phyloP scores from a whole-genome alignment of 2,888 invertebrate species.

The Troglohyphantes excavatus region DNA sequence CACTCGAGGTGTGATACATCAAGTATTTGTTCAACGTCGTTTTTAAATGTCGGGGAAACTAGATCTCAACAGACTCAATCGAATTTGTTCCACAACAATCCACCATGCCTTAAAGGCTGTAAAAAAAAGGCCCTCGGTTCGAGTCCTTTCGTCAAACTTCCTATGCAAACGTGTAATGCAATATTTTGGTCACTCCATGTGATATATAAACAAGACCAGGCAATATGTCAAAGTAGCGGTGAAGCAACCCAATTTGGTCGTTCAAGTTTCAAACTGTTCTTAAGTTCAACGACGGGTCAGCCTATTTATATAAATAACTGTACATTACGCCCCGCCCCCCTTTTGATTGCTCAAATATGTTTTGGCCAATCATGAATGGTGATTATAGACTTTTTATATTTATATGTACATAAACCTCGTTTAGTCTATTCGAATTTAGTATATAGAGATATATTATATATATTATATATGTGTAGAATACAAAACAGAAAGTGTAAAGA shows the following conservation, averaged over 20 bases:
- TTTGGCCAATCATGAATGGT: slow-evolving; percentile 68
- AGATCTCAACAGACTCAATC: slow-evolving; percentile 40
- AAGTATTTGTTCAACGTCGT: neutral
- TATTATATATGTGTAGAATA: slow-evolving; percentile 56
- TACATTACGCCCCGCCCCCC: slow-evolving; percentile 3
- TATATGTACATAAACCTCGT: slow-evolving; percentile 73
- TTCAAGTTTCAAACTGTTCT: neutral
- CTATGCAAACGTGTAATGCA: neutral
- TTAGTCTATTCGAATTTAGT: slow-evolving; percentile 77
- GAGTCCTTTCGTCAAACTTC: neutral
- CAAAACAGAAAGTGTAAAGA: slow-evolving; percentile 45
- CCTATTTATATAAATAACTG: neutral
- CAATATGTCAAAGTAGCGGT: slow-evolving; percentile 40
- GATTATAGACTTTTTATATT: slow-evolving; percentile 77
- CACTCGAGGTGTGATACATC: neutral
- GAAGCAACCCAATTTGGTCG: neutral
- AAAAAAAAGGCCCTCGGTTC: neutral
- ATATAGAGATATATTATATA: slow-evolving; percentile 76
- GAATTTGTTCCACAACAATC: slow-evolving; percentile 43
- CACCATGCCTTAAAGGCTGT: slow-evolving; percentile 5
- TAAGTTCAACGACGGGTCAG: slow-evolving; percentile 3
- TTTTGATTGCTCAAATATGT: slow-evolving; percentile 63
- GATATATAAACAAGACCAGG: slow-evolving; percentile 44
- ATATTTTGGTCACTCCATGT: slow-evolving; percentile 31
- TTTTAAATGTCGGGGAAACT: neutral